Evolutionary conservation across 2,797 vertebrate genomes (phyloP).

Genomic region (Catostomus latipinnis): DNA sequence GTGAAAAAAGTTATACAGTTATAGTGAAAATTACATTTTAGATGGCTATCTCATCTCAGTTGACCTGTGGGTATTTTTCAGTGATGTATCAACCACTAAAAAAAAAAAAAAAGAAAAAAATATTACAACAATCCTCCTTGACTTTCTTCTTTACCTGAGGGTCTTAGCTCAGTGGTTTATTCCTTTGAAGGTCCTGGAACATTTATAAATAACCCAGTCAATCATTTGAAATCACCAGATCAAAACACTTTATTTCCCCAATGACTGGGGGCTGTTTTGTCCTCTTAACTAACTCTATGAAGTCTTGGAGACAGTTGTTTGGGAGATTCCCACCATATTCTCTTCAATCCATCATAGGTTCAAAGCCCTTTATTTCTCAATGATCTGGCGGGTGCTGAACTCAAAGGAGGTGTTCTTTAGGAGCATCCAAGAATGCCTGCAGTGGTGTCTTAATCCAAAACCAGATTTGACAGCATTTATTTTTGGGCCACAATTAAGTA

Average conservation of each 20-base stretch:
- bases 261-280: neutral
- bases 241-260: neutral
- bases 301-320: slow-evolving; percentile 1
- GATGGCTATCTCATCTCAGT: no score
- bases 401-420: slow-evolving; percentile 13
- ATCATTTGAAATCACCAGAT: slow-evolving; percentile 22
- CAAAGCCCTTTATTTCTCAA: neutral
- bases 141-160: neutral
- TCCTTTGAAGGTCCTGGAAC: neutral
- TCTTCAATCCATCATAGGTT: neutral
- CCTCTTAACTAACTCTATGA: neutral
- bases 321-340: neutral
- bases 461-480: slow-evolving; percentile 42
- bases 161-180: neutral
- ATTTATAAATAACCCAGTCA: neutral
- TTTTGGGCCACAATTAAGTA: slow-evolving; percentile 51
- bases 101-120: neutral
- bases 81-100: no score
- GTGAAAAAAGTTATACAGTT: no score
- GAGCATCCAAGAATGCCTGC: slow-evolving; percentile 3
- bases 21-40: no score
- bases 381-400: neutral
- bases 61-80: no score
- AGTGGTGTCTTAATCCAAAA: slow-evolving; percentile 40
- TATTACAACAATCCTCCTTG: neutral